These are phyloP conservation scores for Tetragnatha montana DNA, from an alignment of 2,888 invertebrate genomes.

Conservation along the genomic window DNA sequence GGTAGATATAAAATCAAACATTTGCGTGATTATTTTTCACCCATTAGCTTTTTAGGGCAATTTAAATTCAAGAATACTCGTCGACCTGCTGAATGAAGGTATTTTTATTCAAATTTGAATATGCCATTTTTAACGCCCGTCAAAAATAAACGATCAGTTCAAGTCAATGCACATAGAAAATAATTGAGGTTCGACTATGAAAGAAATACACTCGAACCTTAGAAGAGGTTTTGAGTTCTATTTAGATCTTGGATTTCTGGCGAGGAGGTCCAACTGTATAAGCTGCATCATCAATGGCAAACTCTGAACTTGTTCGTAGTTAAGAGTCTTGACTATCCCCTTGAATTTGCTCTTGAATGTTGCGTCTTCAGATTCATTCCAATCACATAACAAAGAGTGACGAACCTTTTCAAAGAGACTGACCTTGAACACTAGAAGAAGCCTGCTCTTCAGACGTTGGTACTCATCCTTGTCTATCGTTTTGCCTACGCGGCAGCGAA, in stretches of 20 bases:
- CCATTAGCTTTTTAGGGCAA: too few species aligned
- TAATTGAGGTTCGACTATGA: too few species aligned
- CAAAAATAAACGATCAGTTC: too few species aligned
- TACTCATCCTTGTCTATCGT: neutral
- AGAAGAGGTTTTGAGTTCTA: too few species aligned
- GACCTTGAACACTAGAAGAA: slow-evolving; percentile 24
- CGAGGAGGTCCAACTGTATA: slow-evolving; percentile 52
- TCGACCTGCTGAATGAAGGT: too few species aligned
- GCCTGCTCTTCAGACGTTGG: slow-evolving; percentile 5
- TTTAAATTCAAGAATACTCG: too few species aligned
- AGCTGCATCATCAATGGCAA: slow-evolving; percentile 65
- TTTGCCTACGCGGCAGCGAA: slow-evolving; percentile 17
- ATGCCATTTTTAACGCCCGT: too few species aligned
- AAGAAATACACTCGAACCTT: too few species aligned
- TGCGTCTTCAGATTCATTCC: slow-evolving; percentile 28
- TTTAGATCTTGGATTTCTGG: neutral
- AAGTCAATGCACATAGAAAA: too few species aligned
- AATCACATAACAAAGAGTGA: slow-evolving; percentile 17
- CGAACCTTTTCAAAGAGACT: slow-evolving; percentile 34
- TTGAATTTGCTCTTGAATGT: neutral
- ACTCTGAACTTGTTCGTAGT: slow-evolving; percentile 48
- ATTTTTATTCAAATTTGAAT: too few species aligned
- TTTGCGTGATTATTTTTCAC: too few species aligned
- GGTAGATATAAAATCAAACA: too few species aligned
- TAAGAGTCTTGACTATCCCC: slow-evolving; percentile 21